Conservation (phyloP, 2,888 invertebrate species). For the Bellardia pandia region DNA sequence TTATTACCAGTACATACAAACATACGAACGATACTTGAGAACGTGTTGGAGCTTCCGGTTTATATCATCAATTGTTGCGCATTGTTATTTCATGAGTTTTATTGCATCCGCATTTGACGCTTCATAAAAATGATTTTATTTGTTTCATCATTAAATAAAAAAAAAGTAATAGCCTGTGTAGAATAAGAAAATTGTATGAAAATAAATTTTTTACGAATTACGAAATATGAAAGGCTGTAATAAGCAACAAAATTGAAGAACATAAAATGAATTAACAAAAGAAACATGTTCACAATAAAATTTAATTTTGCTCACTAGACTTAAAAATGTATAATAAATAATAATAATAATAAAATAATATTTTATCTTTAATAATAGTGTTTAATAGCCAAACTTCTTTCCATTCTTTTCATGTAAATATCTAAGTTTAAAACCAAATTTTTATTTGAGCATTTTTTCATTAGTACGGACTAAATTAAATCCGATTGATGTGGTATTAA, state of each 20-base stretch:
- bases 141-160: slow-evolving; percentile 13
- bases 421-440: too few species aligned
- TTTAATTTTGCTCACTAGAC: too few species aligned
- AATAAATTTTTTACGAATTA: neutral
- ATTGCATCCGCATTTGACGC: slow-evolving; percentile 36
- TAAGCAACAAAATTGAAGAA: neutral
- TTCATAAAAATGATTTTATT: slow-evolving; percentile 29
- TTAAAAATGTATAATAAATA: too few species aligned
- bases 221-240: neutral
- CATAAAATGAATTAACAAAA: too few species aligned
- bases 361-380: too few species aligned
- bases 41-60: slow-evolving; percentile 6
- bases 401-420: too few species aligned
- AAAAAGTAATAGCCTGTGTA: slow-evolving; percentile 5
- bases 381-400: too few species aligned
- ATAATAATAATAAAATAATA: too few species aligned
- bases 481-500: too few species aligned
- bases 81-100: slow-evolving; percentile 13
- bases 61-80: slow-evolving; percentile 29
- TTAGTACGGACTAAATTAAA: too few species aligned
- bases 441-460: too few species aligned
- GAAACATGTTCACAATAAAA: too few species aligned
- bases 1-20: neutral
- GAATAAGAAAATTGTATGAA: neutral
- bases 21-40: neutral